Evolutionary conservation across 2,797 vertebrate genomes (phyloP).

Genomic region (Leontopithecus rosalia): DNA sequence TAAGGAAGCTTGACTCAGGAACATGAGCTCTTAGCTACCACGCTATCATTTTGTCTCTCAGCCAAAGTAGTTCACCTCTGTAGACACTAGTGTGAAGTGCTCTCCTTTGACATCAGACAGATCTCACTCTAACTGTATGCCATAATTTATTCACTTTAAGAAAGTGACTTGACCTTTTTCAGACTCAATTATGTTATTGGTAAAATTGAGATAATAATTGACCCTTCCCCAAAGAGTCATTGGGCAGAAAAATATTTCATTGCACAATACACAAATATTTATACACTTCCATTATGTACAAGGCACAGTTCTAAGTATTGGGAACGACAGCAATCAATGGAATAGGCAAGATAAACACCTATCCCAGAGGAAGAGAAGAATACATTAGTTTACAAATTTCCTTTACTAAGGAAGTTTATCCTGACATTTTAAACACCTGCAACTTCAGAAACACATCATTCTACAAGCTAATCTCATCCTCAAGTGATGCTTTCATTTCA

Average conservation of each 20-base stretch:
- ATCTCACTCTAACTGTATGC: not conserved
- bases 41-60: accelerated
- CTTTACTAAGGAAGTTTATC: not conserved
- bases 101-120: not conserved
- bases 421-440: not conserved
- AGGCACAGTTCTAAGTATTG: not conserved
- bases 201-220: not conserved
- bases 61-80: not conserved
- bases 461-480: not conserved
- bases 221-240: not conserved
- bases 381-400: not conserved
- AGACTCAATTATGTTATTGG: not conserved
- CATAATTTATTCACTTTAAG: not conserved
- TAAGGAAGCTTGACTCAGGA: not conserved
- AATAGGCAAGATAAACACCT: not conserved
- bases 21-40: not conserved
- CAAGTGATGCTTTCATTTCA: not conserved
- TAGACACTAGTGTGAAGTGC: not conserved
- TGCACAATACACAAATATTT: not conserved
- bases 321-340: not conserved
- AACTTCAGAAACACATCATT: not conserved
- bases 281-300: not conserved
- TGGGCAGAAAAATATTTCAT: not conserved
- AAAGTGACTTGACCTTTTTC: not conserved
- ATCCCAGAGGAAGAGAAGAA: not conserved